These are phyloP conservation scores for Catocala nupta DNA, from an alignment of 2,888 invertebrate genomes.

Conservation along the genomic window DNA sequence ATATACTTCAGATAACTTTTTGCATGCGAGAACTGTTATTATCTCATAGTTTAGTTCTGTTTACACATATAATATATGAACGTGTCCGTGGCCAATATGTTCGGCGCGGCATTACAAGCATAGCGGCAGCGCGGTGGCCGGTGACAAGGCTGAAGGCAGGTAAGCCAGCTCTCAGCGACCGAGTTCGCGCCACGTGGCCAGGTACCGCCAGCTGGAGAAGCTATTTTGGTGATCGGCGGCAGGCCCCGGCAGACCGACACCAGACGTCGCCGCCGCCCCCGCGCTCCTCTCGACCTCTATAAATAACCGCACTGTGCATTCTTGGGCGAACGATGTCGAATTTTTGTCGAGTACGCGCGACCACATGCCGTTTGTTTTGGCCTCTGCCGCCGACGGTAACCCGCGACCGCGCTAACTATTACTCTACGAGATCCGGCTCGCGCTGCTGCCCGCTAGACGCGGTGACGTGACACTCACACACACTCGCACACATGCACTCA, in stretches of 20 bases:
- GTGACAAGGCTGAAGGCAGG: slow-evolving; percentile 53
- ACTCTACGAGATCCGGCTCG: slow-evolving; percentile 27
- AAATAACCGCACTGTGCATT: slow-evolving; percentile 86
- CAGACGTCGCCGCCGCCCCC: slow-evolving; percentile 86
- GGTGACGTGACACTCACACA: background rate
- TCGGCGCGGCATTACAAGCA: too few relatives aligned
- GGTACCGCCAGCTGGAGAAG: slow-evolving; percentile 86
- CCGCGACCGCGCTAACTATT: slow-evolving; percentile 26
- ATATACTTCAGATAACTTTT: too few relatives aligned
- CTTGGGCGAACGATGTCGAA: slow-evolving; percentile 87
- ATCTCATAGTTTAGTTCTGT: too few relatives aligned
- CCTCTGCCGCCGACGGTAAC: slow-evolving; percentile 63
- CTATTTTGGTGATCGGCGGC: slow-evolving; percentile 87
- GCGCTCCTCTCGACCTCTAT: slow-evolving; percentile 85
- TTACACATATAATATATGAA: too few relatives aligned
- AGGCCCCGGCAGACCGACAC: slow-evolving; percentile 89
- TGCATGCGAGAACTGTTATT: too few relatives aligned
- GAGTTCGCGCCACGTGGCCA: slow-evolving; percentile 80
- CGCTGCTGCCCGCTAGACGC: slow-evolving; percentile 15
- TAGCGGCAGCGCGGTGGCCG: slow-evolving; percentile 9
- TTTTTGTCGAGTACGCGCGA: slow-evolving; percentile 88
- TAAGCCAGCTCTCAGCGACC: slow-evolving; percentile 61
- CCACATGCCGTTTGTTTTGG: slow-evolving; percentile 86
- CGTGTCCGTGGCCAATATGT: too few relatives aligned
- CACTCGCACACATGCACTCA: too few relatives aligned